These are phyloP conservation scores for Myotis davidii DNA, from an alignment of 2,113 vertebrate genomes.

Conservation along the genomic window DNA sequence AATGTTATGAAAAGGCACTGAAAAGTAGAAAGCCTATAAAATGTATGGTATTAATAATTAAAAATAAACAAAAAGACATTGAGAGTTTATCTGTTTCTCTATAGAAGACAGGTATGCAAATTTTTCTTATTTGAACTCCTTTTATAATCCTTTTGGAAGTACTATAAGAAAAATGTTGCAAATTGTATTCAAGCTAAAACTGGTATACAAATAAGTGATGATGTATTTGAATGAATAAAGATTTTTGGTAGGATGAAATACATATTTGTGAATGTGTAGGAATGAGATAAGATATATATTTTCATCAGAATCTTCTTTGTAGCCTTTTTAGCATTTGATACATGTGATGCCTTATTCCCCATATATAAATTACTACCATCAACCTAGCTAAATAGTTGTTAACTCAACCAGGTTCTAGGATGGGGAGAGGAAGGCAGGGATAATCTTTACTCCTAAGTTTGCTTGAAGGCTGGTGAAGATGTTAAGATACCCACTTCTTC, in stretches of 20 bases:
- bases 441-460: background rate
- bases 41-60: background rate
- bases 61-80: background rate
- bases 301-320: background rate
- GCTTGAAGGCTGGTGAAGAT: background rate
- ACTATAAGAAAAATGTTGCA: background rate
- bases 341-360: background rate
- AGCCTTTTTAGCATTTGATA: background rate
- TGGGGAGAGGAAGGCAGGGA: background rate
- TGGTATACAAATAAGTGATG: background rate
- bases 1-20: background rate
- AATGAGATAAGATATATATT: background rate
- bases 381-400: background rate
- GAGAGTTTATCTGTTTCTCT: background rate
- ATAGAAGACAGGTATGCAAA: background rate
- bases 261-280: background rate
- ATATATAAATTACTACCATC: background rate
- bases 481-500: background rate
- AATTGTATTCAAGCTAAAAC: background rate
- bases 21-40: constrained; percentile 8
- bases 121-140: background rate
- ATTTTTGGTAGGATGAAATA: background rate
- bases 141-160: constrained; percentile 28
- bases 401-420: background rate
- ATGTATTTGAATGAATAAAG: constrained; percentile 15